A percentile compares a stretch with the other conserved stretches of the same genome.
These are phyloP conservation scores for Parazoanthus atlanticus DNA, from an alignment of 92 coral and sea anemone species.

Conservation along the genomic window DNA sequence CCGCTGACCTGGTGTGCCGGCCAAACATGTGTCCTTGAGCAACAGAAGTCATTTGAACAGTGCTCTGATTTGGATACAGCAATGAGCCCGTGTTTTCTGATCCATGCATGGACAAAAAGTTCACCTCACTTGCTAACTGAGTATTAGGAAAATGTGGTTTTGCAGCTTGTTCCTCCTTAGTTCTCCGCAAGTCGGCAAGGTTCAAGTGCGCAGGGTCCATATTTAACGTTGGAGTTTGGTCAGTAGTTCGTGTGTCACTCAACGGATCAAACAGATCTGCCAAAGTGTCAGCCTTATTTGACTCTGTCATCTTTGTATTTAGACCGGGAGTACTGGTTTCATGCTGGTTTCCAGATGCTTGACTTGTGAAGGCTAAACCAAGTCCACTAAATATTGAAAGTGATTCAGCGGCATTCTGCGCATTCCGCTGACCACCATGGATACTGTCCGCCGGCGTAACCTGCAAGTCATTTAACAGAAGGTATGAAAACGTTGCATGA, in stretches of 20 bases:
- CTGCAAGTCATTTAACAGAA: not conserved
- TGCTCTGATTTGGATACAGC: not conserved
- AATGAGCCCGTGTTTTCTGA: not conserved
- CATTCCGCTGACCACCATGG: not conserved
- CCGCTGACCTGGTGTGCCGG: not conserved
- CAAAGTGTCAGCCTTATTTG: not conserved
- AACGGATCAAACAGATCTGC: constrained; percentile 27
- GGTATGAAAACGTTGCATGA: not conserved
- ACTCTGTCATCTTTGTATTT: not conserved
- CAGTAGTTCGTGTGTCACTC: not conserved
- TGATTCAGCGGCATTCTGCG: not conserved
- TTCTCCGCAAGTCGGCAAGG: not conserved
- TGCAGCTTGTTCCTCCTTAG: not conserved
- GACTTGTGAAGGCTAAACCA: constrained; percentile 11
- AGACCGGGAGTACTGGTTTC: not conserved
- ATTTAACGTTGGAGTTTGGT: not conserved
- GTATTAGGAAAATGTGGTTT: not conserved
- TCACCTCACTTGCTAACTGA: not conserved
- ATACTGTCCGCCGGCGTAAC: not conserved
- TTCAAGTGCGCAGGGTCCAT: not conserved
- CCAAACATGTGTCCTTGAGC: not conserved
- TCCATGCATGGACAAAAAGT: not conserved
- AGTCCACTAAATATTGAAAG: constrained; percentile 29
- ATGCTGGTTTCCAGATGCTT: not conserved
- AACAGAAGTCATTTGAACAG: not conserved